These are phyloP conservation scores for Phymanthus crucifer DNA, from an alignment of 92 coral and sea anemone genomes.

Conservation along the genomic window DNA sequence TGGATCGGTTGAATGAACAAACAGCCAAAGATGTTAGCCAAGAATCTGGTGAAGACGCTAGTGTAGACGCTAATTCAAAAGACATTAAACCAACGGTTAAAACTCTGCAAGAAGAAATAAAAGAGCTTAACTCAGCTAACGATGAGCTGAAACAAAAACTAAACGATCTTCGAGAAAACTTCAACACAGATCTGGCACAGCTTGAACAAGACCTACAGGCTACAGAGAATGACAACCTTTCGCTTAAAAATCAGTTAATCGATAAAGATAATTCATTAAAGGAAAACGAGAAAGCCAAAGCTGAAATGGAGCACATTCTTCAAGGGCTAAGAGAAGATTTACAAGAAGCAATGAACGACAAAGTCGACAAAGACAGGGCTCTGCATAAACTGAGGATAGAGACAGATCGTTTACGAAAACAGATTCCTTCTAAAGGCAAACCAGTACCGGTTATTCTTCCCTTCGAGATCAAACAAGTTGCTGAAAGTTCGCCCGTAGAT, in stretches of 20 bases:
- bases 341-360: conserved; percentile 61
- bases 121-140: conserved; percentile 74
- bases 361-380: conserved; percentile 47
- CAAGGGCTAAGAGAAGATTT: conserved; percentile 74
- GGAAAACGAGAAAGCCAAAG: conserved; percentile 36
- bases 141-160: conserved; percentile 69
- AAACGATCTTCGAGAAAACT: conserved; percentile 43
- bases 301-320: conserved; percentile 51
- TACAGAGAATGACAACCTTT: conserved; percentile 63
- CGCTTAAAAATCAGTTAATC: conserved; percentile 61
- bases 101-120: conserved; percentile 59
- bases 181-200: conserved; percentile 65
- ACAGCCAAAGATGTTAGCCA: neutral
- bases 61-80: conserved; percentile 9
- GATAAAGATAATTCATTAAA: conserved; percentile 34
- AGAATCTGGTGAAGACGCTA: neutral
- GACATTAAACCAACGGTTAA: conserved; percentile 1
- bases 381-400: conserved; percentile 47
- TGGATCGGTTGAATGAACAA: conserved; percentile 29
- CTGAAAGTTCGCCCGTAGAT: conserved; percentile 50
- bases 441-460: conserved; percentile 57
- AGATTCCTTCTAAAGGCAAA: conserved; percentile 51
- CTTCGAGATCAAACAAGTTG: conserved; percentile 52
- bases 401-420: conserved; percentile 45
- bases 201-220: conserved; percentile 62